These are phyloP conservation scores for Drosophila ananassae DNA, from an alignment of 1,140 invertebrate genomes.

Conservation along the genomic window DNA sequence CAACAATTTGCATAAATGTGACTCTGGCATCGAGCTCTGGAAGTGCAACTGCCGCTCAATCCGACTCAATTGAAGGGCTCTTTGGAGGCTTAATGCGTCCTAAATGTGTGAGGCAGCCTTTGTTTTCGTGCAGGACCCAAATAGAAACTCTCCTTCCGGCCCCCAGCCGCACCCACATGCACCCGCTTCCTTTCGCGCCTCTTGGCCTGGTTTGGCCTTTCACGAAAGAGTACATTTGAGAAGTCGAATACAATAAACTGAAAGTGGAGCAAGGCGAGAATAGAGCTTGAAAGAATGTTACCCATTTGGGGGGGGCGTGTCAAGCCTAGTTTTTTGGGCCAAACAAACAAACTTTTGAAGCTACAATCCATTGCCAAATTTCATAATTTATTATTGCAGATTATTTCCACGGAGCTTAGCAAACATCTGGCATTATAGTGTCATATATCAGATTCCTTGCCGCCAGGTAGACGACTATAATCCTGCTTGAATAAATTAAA, in stretches of 20 bases:
- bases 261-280: slow-evolving; percentile 45
- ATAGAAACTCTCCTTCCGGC: slow-evolving; percentile 20
- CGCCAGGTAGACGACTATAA: background rate
- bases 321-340: slow-evolving; percentile 5
- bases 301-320: slow-evolving; percentile 17
- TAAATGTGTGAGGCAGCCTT: slow-evolving; percentile 50
- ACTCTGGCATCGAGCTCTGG: background rate
- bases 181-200: slow-evolving; percentile 53
- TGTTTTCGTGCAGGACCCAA: slow-evolving; percentile 43
- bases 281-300: slow-evolving; percentile 9
- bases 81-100: slow-evolving; percentile 42
- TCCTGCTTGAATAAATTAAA: slow-evolving; percentile 70
- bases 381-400: background rate
- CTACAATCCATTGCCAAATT: too few species aligned
- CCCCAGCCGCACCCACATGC: slow-evolving; percentile 54
- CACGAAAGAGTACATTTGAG: slow-evolving; percentile 30
- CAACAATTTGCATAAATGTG: slow-evolving; percentile 67
- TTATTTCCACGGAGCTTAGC: too few species aligned
- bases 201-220: slow-evolving; percentile 47
- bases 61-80: slow-evolving; percentile 45
- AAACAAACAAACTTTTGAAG: background rate
- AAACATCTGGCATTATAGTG: background rate
- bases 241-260: slow-evolving; percentile 43
- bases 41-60: slow-evolving; percentile 16
- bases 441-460: background rate